Evolutionary conservation across 1,140 invertebrate genomes (phyloP).

Genomic region (Callitettix versicolor): DNA sequence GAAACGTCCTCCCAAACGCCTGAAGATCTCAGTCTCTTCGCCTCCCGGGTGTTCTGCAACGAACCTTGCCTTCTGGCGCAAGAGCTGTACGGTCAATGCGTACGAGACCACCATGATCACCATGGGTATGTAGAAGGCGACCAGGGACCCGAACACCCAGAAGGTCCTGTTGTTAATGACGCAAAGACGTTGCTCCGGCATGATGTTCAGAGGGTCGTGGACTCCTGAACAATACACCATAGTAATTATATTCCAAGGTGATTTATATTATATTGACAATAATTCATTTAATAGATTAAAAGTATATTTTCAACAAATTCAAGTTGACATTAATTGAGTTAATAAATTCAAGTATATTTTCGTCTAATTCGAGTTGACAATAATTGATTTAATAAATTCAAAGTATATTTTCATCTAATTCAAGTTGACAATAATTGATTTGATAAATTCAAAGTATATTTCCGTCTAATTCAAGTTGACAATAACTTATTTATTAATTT

Average conservation of each 20-base stretch:
- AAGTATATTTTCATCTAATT: too few relatives aligned
- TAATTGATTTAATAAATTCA: too few relatives aligned
- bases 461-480: too few relatives aligned
- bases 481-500: too few relatives aligned
- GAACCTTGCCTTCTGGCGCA: slow-evolving; percentile 59
- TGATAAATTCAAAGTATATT: too few relatives aligned
- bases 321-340: too few relatives aligned
- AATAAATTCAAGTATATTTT: too few relatives aligned
- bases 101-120: slow-evolving; percentile 85
- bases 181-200: slow-evolving; percentile 60
- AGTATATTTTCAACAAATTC: too few relatives aligned
- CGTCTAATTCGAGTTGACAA: too few relatives aligned
- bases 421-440: too few relatives aligned
- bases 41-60: slow-evolving; percentile 47
- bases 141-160: slow-evolving; percentile 77
- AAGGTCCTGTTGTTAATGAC: slow-evolving; percentile 79
- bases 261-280: too few relatives aligned
- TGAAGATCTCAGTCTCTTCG: slow-evolving; percentile 38
- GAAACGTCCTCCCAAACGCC: slow-evolving; percentile 29
- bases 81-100: slow-evolving; percentile 72
- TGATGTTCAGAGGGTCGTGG: slow-evolving; percentile 60
- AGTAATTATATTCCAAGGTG: neutral
- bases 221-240: slow-evolving; percentile 48
- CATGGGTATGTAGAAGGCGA: slow-evolving; percentile 90
- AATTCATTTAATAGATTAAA: too few relatives aligned